phyloP scores from a whole-genome alignment of 2,888 invertebrate genomes.

The Abrostola triplasia region DNA sequence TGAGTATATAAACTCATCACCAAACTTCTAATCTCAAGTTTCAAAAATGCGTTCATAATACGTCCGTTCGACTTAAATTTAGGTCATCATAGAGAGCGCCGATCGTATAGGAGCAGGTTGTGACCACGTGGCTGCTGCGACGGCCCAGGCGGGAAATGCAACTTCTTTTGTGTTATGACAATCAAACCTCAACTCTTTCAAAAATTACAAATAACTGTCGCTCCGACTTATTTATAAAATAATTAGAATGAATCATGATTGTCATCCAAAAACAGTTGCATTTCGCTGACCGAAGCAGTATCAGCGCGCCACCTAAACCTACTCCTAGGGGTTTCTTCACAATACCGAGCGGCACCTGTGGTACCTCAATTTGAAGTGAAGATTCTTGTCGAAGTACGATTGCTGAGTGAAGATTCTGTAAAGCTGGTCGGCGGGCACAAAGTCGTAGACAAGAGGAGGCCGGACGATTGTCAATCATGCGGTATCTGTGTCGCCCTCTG shows the following conservation, averaged over 20 bases:
- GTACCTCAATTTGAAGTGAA: constrained; percentile 43
- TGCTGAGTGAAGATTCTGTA: constrained; percentile 64
- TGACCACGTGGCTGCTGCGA: not conserved
- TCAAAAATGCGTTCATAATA: constrained; percentile 47
- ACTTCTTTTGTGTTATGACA: too few relatives aligned
- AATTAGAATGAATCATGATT: too few relatives aligned
- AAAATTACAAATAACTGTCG: too few relatives aligned
- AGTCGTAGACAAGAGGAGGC: constrained; percentile 28
- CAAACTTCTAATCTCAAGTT: constrained; percentile 46
- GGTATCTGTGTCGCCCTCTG: constrained; percentile 66
- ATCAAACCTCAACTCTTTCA: too few relatives aligned
- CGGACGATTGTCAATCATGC: constrained; percentile 64
- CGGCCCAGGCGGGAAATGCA: too few relatives aligned
- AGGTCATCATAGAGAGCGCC: constrained; percentile 10
- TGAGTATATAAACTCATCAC: constrained; percentile 28
- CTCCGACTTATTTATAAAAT: too few relatives aligned
- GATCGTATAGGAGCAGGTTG: not conserved
- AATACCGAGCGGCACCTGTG: too few relatives aligned
- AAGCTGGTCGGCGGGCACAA: constrained; percentile 62
- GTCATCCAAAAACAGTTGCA: too few relatives aligned
- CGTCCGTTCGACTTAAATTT: constrained; percentile 17
- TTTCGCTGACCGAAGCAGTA: too few relatives aligned
- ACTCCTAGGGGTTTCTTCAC: too few relatives aligned
- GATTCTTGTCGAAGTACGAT: constrained; percentile 57
- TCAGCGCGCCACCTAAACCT: too few relatives aligned